Evolutionary conservation across 2,797 vertebrate genomes (phyloP), one percentile per base, ranked within the genome.

Genomic region (Amniataba percoides): DNA sequence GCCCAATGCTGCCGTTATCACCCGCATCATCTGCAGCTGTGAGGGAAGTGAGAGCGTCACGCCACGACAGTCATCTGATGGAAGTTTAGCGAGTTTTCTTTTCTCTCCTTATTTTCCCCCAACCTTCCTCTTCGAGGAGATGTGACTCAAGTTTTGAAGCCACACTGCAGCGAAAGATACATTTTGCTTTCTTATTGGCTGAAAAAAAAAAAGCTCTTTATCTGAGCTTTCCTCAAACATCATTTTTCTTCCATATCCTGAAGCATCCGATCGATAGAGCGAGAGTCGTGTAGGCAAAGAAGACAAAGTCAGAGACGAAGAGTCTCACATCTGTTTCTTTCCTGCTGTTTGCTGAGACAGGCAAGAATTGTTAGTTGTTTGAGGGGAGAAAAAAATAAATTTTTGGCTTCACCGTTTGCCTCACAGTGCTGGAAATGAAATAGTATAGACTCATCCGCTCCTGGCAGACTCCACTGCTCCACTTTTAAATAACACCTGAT

Each of bases 1-100:
- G 31, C 69, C 55, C 27, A 18, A 1, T 52, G 34, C 63, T 11
- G 74, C 71, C 49, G 57, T 62, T 78, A 88, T 88, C 86, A 10
- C 76, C 80, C 3, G 4, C 77, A 75, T 78, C 86, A 61, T 85
- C 81, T 80, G 81, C 83, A 84, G 76, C 79, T 79, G 82, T 10
- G 53, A 74, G 57, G 43, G 45, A 79, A 77, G 74, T 46, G 51
- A 72, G 62, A 69, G 77, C 39, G 21, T 71, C 40, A 49, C 21
- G 19, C 67, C 25, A n/a, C 56, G 55, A 10, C 60, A 67, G 67
- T 21, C 77, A 27, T 74, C 53, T 69, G 76, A 87, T 55, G 49
- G 25, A 66, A 40, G 53, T 72, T 55, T 45, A 46, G 51, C 1
- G 13, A 57, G 49, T 34, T 52, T 48, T 51, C 58, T 46, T 55